These are phyloP conservation scores for Podotricha telesiphe DNA, from an alignment of 2,888 invertebrate genomes.

Conservation along the genomic window DNA sequence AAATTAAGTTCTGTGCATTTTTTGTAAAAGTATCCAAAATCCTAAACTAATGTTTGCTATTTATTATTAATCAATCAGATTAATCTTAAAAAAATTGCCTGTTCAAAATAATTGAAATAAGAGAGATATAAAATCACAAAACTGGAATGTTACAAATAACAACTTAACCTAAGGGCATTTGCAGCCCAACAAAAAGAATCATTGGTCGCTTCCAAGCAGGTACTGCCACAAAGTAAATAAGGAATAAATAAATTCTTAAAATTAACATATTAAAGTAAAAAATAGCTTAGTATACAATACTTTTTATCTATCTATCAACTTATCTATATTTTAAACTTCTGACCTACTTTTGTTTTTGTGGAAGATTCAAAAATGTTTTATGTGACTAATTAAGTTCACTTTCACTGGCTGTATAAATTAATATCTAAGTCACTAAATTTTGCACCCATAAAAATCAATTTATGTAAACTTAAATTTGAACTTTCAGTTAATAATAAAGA, in stretches of 20 bases:
- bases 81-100: neutral
- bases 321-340: conserved; percentile 7
- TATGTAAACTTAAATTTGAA: conserved; percentile 14
- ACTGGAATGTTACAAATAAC: conserved; percentile 58
- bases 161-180: conserved; percentile 39
- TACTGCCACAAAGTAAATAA: conserved; percentile 59
- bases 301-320: conserved; percentile 11
- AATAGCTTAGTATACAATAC: conserved; percentile 16
- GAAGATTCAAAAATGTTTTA: neutral
- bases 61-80: neutral
- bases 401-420: conserved; percentile 23
- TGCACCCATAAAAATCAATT: conserved; percentile 25
- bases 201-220: conserved; percentile 68
- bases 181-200: conserved; percentile 62
- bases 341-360: conserved; percentile 4
- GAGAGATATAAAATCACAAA: conserved; percentile 48
- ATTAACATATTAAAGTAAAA: conserved; percentile 26
- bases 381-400: conserved; percentile 19
- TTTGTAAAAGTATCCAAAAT: conserved; percentile 12
- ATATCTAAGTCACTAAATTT: conserved; percentile 17
- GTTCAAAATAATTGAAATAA: conserved; percentile 7
- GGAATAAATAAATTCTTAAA: conserved; percentile 47
- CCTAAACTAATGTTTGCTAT: conserved; percentile 11
- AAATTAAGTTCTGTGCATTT: neutral
- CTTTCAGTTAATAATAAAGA: conserved; percentile 13